Base-by-base conservation (phyloP, 2,888 invertebrate species). In the Drosophila macrospina region DNA sequence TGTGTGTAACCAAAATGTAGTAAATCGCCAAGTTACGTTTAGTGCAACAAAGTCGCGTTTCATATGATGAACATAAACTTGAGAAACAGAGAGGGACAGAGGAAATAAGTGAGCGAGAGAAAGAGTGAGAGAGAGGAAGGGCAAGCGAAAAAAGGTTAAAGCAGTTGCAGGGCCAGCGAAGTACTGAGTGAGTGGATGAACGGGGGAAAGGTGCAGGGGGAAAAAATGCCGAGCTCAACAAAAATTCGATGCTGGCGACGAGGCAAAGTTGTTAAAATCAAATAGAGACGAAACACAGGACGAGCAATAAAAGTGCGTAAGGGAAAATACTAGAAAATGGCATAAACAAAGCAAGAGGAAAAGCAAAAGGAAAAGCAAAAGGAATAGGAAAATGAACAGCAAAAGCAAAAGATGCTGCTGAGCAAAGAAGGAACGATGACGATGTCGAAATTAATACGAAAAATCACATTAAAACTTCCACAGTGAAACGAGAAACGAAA, bases 361-460 rank as follows among this genome's bases (percentile, higher is more conserved):
- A n/a, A 20, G 20, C 1, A 20, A 20, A 20, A 2, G 3, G 20
- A 20, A 20, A 20, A 20, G 20, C 20, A 20, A 20, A 57, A 30
- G 44, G 28, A 42, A 13, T 20, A 24, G 32, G 20, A 7, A 20
- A 55, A 54, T 32, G 20, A 26, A 16, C 13, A 11, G 16, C n/a
- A 20, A 6, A 44, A 41, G 55, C 6, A 61, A 32, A 36, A 45
- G 57, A 32, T 39, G 45, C 41, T 36, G 39, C 5, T 42, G 41
- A 55, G 55, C 24, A 48, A 62, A 63, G 69, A 56, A 73, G 70
- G 66, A 79, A 79, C 79, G 78, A 84, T 83, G 86, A 85, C 83
- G 85, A 84, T 83, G 86, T 78, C 86, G 83, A 84, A 84, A 84
- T 84, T 84, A 84, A 84, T 86, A 81, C 84, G 80, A 86, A 83